Evolutionary conservation across 2,888 invertebrate genomes (phyloP).

Genomic region (Digitonthophagus gazella): DNA sequence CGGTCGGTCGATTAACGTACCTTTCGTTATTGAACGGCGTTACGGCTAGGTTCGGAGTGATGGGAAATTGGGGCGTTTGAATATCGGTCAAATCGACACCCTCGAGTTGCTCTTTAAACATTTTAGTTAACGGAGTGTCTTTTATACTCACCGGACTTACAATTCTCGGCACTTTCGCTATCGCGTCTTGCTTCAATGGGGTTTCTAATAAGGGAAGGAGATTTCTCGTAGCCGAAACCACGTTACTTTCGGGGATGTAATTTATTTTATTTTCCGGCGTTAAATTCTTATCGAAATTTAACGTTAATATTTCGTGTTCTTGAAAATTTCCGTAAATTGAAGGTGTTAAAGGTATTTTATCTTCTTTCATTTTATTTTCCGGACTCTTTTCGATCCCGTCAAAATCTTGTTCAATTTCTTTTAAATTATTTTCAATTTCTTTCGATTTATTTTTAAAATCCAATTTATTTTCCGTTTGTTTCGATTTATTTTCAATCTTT

Average conservation of each 20-base stretch:
- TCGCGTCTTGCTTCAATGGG: slow-evolving; percentile 34
- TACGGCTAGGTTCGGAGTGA: slow-evolving; percentile 45
- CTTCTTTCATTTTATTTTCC: slow-evolving; percentile 3
- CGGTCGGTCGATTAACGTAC: slow-evolving; percentile 42
- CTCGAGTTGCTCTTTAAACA: slow-evolving; percentile 44
- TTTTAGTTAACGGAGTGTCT: slow-evolving; percentile 45
- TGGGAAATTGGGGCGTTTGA: slow-evolving; percentile 44
- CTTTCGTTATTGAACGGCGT: slow-evolving; percentile 38
- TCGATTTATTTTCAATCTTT: too few relatives aligned
- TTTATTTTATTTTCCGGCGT: not conserved
- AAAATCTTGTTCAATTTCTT: not conserved
- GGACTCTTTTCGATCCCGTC: slow-evolving; percentile 13
- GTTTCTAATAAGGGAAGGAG: slow-evolving; percentile 40
- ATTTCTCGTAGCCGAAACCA: slow-evolving; percentile 33
- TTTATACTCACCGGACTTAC: slow-evolving; percentile 28
- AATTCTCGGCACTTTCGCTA: slow-evolving; percentile 42
- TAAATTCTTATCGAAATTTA: not conserved
- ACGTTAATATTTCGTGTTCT: not conserved
- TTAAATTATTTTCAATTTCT: not conserved
- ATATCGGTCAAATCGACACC: slow-evolving; percentile 43
- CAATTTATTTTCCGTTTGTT: too few relatives aligned
- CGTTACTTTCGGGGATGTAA: slow-evolving; percentile 13
- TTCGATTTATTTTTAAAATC: not conserved
- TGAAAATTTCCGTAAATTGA: not conserved
- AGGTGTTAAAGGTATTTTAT: not conserved